Evolutionary conservation across 2,888 invertebrate genomes (phyloP).

Genomic region (Polyommatus icarus): DNA sequence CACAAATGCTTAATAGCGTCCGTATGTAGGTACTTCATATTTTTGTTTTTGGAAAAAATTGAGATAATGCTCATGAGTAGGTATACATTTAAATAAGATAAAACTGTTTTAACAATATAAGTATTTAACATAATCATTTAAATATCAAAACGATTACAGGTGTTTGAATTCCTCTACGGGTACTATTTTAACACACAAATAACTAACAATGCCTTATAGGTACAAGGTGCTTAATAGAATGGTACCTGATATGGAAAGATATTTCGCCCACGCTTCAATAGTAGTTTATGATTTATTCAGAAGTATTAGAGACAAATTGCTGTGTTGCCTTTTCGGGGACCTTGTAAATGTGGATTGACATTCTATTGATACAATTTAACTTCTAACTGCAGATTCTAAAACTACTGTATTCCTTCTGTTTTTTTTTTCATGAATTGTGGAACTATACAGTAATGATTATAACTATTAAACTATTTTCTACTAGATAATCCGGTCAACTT

Average conservation of each 20-base stretch:
- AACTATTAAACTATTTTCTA: too few relatives aligned
- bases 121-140: slow-evolving; percentile 20
- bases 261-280: slow-evolving; percentile 68
- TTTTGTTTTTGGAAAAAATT: background rate
- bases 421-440: too few relatives aligned
- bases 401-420: background rate
- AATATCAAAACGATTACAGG: slow-evolving; percentile 50
- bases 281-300: slow-evolving; percentile 67
- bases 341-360: slow-evolving; percentile 20
- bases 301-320: slow-evolving; percentile 59
- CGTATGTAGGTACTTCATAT: background rate
- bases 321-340: slow-evolving; percentile 45
- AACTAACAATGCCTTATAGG: slow-evolving; percentile 47
- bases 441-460: too few relatives aligned
- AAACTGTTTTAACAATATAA: background rate
- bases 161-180: slow-evolving; percentile 62
- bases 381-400: background rate
- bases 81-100: background rate
- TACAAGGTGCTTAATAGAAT: slow-evolving; percentile 58
- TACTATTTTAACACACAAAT: slow-evolving; percentile 49
- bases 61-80: background rate
- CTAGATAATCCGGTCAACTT: too few relatives aligned
- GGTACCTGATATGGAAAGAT: slow-evolving; percentile 54
- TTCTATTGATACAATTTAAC: slow-evolving; percentile 10
- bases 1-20: background rate